Evolutionary conservation across 2,113 vertebrate genomes (phyloP), one percentile per base, ranked within the genome.

Genomic region (Petaurus breviceps): DNA sequence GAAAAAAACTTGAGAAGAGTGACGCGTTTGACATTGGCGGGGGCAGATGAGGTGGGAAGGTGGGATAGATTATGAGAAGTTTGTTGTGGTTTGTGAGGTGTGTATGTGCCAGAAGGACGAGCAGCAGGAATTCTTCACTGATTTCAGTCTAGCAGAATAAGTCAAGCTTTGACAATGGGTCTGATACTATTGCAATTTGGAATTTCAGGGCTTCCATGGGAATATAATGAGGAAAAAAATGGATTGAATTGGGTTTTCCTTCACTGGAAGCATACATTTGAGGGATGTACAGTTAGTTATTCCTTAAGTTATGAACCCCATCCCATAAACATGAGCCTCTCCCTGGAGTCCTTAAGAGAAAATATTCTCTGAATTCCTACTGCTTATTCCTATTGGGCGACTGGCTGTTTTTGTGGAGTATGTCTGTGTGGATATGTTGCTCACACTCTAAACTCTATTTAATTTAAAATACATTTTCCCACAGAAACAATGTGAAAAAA

Each of bases 381-480:
- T 31, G n/a, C 96, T 5, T 77, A 19, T 9, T 19, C 26, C 8
- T 23, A 3, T 31, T 91, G 19, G n/a, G 19, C 90, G n/a, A 51
- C 46, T 52, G 11, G 25, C 26, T 68, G 50, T 57, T n/a, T 92
- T 10, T 92, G n/a, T 96, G 26, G 68, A 47, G 28, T 23, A 25
- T 49, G 47, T 49, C 47, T 49, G 47, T 49, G 47, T 11, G 28
- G 54, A 16, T 57, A 28, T 93, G 68, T 77, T 51, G 54, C 37
- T 92, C 93, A 90, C 11, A 54, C 90, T 49, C 49, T 25, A 93
- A 90, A 26, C 90, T 96, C 91, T 49, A 93, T 52, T n/a, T 84
- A 96, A 96, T 95, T 95, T 93, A 93, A 61, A 94, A 91, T 16
- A 89, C 25, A 51, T 91, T 97, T 96, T 46, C 52, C 90, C 91